Evolutionary conservation across 2,113 vertebrate species (phyloP).

Genomic region (Strix aluco): DNA sequence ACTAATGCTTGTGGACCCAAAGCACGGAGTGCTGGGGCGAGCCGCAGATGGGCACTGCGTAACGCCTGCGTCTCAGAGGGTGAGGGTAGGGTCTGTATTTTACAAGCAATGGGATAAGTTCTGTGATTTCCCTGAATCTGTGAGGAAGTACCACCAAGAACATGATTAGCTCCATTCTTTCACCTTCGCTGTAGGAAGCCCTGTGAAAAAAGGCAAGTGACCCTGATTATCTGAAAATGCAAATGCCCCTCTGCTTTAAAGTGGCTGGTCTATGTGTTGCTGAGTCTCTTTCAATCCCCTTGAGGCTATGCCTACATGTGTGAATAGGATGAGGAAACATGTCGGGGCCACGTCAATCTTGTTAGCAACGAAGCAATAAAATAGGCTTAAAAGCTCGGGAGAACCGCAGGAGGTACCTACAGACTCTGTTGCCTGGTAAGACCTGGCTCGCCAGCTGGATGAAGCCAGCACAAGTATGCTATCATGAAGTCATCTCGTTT

Average conservation of each 20-base stretch:
- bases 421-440: not conserved
- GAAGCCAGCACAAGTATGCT: not conserved
- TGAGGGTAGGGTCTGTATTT: not conserved
- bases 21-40: rapidly evolving
- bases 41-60: not conserved
- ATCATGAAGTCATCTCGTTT: rapidly evolving
- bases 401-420: not conserved
- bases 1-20: not conserved
- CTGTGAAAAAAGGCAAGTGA: not conserved
- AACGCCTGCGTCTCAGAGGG: rapidly evolving
- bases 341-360: not conserved
- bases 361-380: not conserved
- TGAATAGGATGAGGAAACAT: not conserved
- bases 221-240: not conserved
- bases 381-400: not conserved
- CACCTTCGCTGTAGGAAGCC: not conserved
- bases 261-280: not conserved
- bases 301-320: not conserved
- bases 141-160: not conserved
- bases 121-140: not conserved
- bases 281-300: not conserved
- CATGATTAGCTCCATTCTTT: not conserved
- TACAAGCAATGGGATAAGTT: not conserved
- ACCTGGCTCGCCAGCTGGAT: not conserved
- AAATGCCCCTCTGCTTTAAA: not conserved